Evolutionary conservation across 2,113 vertebrate species (phyloP).

Genomic region (Atherinomorus stipes): DNA sequence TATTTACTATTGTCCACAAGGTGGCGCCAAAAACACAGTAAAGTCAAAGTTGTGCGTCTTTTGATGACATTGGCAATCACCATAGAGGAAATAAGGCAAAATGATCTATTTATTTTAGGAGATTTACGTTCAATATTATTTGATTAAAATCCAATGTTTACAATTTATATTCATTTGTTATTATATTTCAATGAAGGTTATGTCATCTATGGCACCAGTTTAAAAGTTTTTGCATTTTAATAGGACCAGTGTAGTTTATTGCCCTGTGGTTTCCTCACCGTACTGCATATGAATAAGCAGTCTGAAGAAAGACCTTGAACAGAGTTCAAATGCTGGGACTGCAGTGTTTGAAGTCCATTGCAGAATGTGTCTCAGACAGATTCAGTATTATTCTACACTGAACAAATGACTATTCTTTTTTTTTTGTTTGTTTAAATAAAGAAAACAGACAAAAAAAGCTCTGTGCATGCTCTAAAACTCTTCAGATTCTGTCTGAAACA

Average conservation of each 20-base stretch:
- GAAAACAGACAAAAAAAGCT: no score
- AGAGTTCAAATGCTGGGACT: background rate
- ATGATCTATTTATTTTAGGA: conserved; percentile 8
- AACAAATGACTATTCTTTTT: background rate
- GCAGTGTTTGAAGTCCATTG: background rate
- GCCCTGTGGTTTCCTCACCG: background rate
- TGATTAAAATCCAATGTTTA: background rate
- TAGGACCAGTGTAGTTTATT: conserved; percentile 1
- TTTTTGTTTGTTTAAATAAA: background rate
- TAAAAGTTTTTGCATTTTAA: background rate
- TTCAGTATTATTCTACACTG: background rate
- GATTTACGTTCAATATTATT: background rate
- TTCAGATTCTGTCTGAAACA: background rate
- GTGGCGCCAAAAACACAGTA: conserved; percentile 50
- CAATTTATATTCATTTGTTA: background rate
- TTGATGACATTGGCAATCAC: background rate
- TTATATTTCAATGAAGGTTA: no score
- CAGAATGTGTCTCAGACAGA: no score
- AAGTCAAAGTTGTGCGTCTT: background rate
- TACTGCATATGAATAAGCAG: background rate
- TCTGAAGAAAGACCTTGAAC: background rate
- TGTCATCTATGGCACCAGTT: background rate
- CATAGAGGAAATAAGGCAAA: background rate
- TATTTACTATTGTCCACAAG: conserved; percentile 18
- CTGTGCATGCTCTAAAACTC: no score